Conservation (phyloP, 2,797 vertebrate species). For the Staurois parvus region DNA sequence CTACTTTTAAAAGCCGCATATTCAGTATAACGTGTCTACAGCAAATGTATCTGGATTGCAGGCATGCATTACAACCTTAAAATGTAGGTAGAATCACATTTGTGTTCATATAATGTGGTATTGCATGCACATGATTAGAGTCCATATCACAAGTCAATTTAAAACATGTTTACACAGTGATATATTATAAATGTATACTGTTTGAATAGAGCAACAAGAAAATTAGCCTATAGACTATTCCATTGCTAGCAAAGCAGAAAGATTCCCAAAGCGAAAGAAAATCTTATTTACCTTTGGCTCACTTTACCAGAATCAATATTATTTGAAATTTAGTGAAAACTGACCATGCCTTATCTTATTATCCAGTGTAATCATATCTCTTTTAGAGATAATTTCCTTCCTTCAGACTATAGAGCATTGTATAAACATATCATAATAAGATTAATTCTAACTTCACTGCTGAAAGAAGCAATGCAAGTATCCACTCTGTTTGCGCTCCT, state of each 20-base stretch:
- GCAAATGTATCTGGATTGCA: neutral
- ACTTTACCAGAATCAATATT: conserved; percentile 43
- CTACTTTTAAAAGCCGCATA: neutral
- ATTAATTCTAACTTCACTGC: neutral
- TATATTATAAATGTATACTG: conserved; percentile 2
- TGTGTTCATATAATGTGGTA: neutral
- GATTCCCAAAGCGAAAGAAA: conserved; percentile 29
- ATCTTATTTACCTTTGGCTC: conserved; percentile 34
- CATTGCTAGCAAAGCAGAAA: neutral
- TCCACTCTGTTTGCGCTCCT: too few relatives aligned
- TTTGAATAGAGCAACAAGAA: neutral
- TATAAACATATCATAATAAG: neutral
- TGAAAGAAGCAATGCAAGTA: too few relatives aligned
- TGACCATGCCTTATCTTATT: conserved; percentile 25
- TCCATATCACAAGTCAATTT: neutral
- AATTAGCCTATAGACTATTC: conserved; percentile 2
- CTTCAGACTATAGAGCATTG: neutral
- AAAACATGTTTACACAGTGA: neutral
- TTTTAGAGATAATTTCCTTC: neutral
- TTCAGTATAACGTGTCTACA: neutral
- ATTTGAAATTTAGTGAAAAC: conserved; percentile 17
- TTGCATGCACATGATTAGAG: neutral
- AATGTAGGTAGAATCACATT: neutral
- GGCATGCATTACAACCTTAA: neutral
- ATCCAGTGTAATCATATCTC: conserved; percentile 27